Base-by-base conservation (phyloP, 2,113 vertebrate genomes). In the Pyrgilauda ruficollis region DNA sequence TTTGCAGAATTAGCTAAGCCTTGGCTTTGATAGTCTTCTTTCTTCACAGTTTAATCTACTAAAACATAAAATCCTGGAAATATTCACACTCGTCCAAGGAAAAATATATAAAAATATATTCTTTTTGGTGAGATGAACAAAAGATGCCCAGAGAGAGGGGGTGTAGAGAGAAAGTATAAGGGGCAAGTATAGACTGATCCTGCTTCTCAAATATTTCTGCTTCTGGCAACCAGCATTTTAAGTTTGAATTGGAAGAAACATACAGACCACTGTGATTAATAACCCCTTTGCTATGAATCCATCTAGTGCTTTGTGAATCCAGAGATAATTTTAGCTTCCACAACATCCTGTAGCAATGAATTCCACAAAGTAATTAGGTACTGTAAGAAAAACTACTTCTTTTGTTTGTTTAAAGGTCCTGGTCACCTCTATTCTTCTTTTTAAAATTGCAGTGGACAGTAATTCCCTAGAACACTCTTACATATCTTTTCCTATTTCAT, bases 311-410 rank as follows among this genome's bases (percentile, higher is more conserved):
- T 96, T 90, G 92, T 92, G 78, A 92, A 87, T 91, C 62, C 46
- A 93, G 49, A 58, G 75, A 90, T 83, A 96, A 95, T 90, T 93
- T 96, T 94, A 96, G 58, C 67, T 88, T 93, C 63, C n/a, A 80
- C 50, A 88, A 69, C 49, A 93, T 94, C 82, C 75, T 94, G 82
- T 77, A 49, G 44, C 67, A 64, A 73, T 49, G 49, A 85, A 90
- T 94, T 85, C 94, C 87, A 76, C 70, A 83, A 93, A 88, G 58
- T 43, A 85, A 91, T 92, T 85, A 62, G 5, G 12, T 26, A 46
- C n/a, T 79, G 31, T 46, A 92, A 92, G 79, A 46, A 85, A 96
- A 94, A 88, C 9, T 50, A n/a, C 11, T 61, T 72, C 5, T 93
- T 94, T 84, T 89, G 6, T 81, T 84, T 78, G 28, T 68, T 89